Evolutionary conservation across 1,140 invertebrate species (phyloP), one percentile per base, ranked within the genome.

Genomic region (Drosophila ogumai): DNA sequence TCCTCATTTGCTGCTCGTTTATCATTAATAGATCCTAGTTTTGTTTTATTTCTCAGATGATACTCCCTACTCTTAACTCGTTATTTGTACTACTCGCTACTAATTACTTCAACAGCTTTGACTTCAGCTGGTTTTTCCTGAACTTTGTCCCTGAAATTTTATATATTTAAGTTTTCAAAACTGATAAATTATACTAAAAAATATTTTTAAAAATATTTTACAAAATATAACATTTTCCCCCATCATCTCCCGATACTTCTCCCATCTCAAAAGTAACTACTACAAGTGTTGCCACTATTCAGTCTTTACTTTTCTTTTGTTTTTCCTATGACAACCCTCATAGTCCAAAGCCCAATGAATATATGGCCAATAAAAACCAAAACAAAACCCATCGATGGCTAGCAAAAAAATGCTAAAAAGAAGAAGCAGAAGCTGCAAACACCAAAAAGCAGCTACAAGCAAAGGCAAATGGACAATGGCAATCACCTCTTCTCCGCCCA

Each of bases 391-490:
- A 55, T 38, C 52, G 34, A 55, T 50, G n/a, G 47, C 28, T 7
- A 3, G 28, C 28, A 50, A 1, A 32, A 50, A 50, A 50, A 10
- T 4, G 10, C 9, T 12, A 1, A 22, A 22, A 46, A 46, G 22
- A 22, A 22, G 9, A 36, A 55, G 50, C 50, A 54, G 50, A 54
- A 54, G 50, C 50, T 54, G 50, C 41, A 43, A 36, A 50, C n/a
- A 17, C 32, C 25, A 64, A 40, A 56, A 38, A 4, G 44, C 54
- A 9, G 9, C 50, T 15, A 56, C 28, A 57, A 40, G 36, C 36
- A 58, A 56, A 28, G 22, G 17, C 60, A 57, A 41, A 57, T 64
- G 56, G 57, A 66, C 63, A 61, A 61, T 61, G 56, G 40, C 31
- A 61, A 46, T 66, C 57, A 41, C 57, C 57, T 38, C 3, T 25